Conservation (phyloP, 2,888 invertebrate genomes). For the Drosophila anomelani region DNA sequence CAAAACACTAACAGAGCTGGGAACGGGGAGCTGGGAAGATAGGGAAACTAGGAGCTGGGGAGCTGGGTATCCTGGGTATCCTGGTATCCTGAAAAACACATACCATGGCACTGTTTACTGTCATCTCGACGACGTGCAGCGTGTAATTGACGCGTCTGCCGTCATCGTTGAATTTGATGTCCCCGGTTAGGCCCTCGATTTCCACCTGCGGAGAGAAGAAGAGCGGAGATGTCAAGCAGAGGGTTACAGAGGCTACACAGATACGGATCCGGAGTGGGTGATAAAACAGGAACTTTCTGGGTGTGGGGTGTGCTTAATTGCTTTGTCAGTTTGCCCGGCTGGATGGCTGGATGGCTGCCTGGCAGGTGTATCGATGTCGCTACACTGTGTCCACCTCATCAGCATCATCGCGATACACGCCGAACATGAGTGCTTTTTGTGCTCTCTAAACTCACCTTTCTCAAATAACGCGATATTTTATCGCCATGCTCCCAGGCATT, state of each 20-base stretch:
- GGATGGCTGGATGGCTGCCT: constrained; percentile 31
- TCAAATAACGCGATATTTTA: constrained; percentile 93
- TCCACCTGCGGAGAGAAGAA: constrained; percentile 88
- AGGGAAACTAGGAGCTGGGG: neutral
- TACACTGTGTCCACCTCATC: constrained; percentile 36
- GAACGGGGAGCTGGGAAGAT: too few relatives aligned
- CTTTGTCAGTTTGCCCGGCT: constrained; percentile 59
- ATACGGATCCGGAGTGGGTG: constrained; percentile 9
- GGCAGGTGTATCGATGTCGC: constrained; percentile 44
- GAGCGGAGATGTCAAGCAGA: constrained; percentile 2
- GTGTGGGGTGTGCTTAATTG: constrained; percentile 65
- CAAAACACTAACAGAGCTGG: constrained; percentile 10
- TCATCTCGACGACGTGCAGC: constrained; percentile 96
- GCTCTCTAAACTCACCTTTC: constrained; percentile 85
- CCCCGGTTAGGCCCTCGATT: constrained; percentile 95
- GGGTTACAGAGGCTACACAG: constrained; percentile 2
- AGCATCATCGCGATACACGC: constrained; percentile 20
- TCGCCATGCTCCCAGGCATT: constrained; percentile 96
- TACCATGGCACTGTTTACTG: constrained; percentile 85
- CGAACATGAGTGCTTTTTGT: constrained; percentile 3
- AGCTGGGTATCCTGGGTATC: neutral
- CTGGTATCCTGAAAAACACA: constrained; percentile 35
- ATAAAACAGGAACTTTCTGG: constrained; percentile 16
- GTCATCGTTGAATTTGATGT: constrained; percentile 95
- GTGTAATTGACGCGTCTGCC: constrained; percentile 95